Evolutionary conservation across 2,888 invertebrate genomes (phyloP).

Genomic region (Fragum fragum): DNA sequence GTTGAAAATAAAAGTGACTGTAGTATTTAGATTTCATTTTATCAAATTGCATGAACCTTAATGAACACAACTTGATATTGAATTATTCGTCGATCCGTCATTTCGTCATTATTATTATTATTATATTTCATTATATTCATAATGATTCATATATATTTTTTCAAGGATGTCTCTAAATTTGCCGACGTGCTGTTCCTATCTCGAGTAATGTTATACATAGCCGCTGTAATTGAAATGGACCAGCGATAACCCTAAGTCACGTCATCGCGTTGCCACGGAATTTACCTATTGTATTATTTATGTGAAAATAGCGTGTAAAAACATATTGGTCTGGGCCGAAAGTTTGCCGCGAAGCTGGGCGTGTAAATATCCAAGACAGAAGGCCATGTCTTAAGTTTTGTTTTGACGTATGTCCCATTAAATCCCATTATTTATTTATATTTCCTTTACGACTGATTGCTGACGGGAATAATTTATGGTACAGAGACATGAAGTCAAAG

Average conservation of each 20-base stretch:
- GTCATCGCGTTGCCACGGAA: conserved; percentile 17
- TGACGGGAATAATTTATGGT: conserved; percentile 58
- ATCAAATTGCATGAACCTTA: no score
- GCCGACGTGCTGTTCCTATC: background rate
- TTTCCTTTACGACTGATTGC: conserved; percentile 61
- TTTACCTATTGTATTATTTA: conserved; percentile 37
- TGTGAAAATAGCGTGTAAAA: conserved; percentile 50
- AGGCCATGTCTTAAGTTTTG: conserved; percentile 53
- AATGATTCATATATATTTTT: no score
- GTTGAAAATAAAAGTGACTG: no score
- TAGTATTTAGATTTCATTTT: no score
- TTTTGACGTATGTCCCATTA: conserved; percentile 67
- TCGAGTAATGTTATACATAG: background rate
- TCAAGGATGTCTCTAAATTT: no score
- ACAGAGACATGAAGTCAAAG: conserved; percentile 37
- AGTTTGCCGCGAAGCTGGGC: conserved; percentile 44
- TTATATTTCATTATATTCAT: no score
- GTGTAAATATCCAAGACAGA: conserved; percentile 45
- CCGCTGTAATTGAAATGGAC: background rate
- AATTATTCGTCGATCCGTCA: no score
- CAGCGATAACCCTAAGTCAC: conserved; percentile 3
- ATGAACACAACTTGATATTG: no score
- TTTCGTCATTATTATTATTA: no score
- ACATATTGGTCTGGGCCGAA: conserved; percentile 35
- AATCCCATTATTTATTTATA: conserved; percentile 64